Conservation (phyloP, 2,888 invertebrate species). For the Lamellibrachia columna region DNA sequence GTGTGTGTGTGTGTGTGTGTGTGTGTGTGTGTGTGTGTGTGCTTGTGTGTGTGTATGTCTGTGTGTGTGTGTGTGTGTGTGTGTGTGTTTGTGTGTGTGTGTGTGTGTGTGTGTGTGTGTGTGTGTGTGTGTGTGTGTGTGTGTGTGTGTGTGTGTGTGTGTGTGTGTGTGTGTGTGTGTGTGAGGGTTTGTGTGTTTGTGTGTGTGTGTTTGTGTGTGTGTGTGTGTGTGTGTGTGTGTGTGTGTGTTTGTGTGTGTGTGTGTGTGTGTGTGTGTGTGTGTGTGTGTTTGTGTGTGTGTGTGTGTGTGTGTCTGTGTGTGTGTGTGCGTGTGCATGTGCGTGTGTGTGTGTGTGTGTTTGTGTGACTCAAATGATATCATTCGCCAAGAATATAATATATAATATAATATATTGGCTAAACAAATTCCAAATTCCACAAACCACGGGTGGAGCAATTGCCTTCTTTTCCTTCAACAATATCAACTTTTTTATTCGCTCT, state of each 20-base stretch:
- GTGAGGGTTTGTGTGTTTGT: too few species aligned
- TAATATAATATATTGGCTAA: too few species aligned
- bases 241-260: background rate
- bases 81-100: background rate
- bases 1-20: background rate
- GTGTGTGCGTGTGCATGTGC: background rate
- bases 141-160: too few species aligned
- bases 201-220: background rate
- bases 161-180: background rate
- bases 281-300: too few species aligned
- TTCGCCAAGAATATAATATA: too few species aligned
- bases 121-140: too few species aligned
- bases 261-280: too few species aligned
- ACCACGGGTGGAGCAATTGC: background rate
- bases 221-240: background rate
- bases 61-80: background rate
- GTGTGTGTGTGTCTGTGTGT: background rate
- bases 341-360: background rate
- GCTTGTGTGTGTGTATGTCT: too few species aligned
- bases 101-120: background rate
- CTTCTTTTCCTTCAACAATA: background rate
- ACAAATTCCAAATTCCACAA: background rate
- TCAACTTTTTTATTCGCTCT: background rate
- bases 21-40: background rate
- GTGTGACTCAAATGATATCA: too few species aligned